Base-by-base conservation (phyloP, 2,797 vertebrate genomes). In the Silurus lanzhouensis region DNA sequence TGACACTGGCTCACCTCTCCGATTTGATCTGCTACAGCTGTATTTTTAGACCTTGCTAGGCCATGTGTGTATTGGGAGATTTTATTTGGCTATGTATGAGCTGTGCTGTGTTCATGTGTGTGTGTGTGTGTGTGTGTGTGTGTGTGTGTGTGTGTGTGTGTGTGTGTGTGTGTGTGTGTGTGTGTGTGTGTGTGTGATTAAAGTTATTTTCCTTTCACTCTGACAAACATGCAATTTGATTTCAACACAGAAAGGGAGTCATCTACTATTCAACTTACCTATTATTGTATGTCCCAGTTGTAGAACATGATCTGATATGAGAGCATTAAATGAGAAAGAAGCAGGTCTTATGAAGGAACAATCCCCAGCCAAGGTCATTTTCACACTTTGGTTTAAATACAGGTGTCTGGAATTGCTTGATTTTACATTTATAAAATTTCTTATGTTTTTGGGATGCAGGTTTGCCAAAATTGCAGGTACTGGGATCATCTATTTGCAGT, bases 1-100 rank as follows among this genome's bases (percentile, higher is more conserved):
- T 86, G 82, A 89, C 84, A 72, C 72, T 44, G 71, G 86, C 86
- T 87, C 75, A 84, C 86, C 82, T 84, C 79, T 38, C 84, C 83
- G 67, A 87, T 87, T 86, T 66, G 60, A 81, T 84, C 66, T 79
- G 61, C 84, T 68, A 86, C 85, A 75, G 81, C 31, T 71, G 31
- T 71, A 74, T 61, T 72, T 83, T 60, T 46, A 83, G 48, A 70
- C 25, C 15, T 67, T 64, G 5, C 64, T 79, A 48, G 13, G 25
- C 17, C 14, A 66, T 66, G 77, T 80, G 9, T 67, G 79, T 75
- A 60, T 72, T 66, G 20, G 57, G 20, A 25, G 46, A 60, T 61
- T 82, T 68, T 81, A 81, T 80, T 80, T 75, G 27, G 75, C 27
- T 22, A 25, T 80, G 20, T 58, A 13, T 66, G 57, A 77, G 58